Evolutionary conservation across 2,888 invertebrate genomes (phyloP).

Genomic region (Troides helena): DNA sequence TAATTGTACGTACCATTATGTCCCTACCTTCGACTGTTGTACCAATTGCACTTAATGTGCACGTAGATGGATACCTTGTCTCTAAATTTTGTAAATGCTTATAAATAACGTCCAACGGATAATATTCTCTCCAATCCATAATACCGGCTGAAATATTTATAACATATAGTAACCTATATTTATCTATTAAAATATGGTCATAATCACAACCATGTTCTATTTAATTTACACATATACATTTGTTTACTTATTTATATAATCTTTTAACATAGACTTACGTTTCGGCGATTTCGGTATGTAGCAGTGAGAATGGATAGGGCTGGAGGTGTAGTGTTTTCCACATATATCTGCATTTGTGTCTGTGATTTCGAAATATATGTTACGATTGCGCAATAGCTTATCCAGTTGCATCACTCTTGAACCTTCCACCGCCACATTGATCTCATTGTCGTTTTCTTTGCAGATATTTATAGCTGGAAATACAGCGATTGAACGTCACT

Average conservation of each 20-base stretch:
- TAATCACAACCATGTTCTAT: neutral
- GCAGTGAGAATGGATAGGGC: neutral
- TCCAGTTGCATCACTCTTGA: constrained; percentile 52
- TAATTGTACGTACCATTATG: constrained; percentile 79
- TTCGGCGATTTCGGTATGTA: constrained; percentile 5
- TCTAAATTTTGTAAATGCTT: constrained; percentile 86
- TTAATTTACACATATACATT: neutral
- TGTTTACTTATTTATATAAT: neutral
- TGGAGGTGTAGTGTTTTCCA: constrained; percentile 3
- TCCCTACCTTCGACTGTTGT: constrained; percentile 86
- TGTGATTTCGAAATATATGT: constrained; percentile 52
- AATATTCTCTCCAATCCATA: constrained; percentile 89
- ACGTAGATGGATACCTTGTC: constrained; percentile 85
- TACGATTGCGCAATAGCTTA: constrained; percentile 59
- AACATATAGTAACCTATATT: neutral
- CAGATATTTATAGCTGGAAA: constrained; percentile 64
- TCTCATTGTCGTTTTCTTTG: constrained; percentile 46
- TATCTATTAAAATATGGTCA: neutral
- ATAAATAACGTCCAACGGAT: constrained; percentile 84
- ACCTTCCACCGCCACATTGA: constrained; percentile 62
- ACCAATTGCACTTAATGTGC: constrained; percentile 87
- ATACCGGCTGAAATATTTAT: constrained; percentile 40
- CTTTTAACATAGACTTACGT: constrained; percentile 1
- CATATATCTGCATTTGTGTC: constrained; percentile 36
- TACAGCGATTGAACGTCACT: neutral